Conservation (phyloP, 2,888 invertebrate species). For the Helleia helle region DNA sequence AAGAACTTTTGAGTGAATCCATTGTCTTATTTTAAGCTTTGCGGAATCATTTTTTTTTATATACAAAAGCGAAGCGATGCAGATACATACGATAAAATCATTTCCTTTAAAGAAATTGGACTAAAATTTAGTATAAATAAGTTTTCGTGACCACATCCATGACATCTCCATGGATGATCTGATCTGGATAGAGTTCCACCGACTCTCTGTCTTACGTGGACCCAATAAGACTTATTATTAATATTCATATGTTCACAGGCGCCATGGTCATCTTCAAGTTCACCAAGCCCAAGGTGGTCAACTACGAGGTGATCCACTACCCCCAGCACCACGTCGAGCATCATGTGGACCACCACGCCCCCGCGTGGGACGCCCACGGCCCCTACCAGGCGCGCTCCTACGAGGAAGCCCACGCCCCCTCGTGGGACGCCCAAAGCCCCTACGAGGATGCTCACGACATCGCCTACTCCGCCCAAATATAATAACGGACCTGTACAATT, state of each 20-base stretch:
- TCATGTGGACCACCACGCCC: constrained; percentile 74
- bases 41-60: no score
- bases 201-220: no score
- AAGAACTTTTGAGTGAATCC: no score
- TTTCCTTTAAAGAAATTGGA: no score
- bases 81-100: no score
- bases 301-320: constrained; percentile 91
- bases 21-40: no score
- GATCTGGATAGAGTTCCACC: no score
- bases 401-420: constrained; percentile 73
- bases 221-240: no score
- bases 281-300: constrained; percentile 89
- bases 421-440: constrained; percentile 77
- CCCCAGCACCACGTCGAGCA: constrained; percentile 82
- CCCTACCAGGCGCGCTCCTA: constrained; percentile 76
- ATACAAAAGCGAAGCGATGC: no score
- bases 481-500: constrained; percentile 62
- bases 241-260: constrained; percentile 32
- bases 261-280: constrained; percentile 91
- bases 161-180: no score
- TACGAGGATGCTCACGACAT: constrained; percentile 75
- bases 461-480: constrained; percentile 73
- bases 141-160: no score
- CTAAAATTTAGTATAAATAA: no score
- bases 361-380: constrained; percentile 71